Evolutionary conservation across 1,140 invertebrate genomes (phyloP), one percentile per base, ranked within the genome.

Genomic region (Sarcophaga peregrina): DNA sequence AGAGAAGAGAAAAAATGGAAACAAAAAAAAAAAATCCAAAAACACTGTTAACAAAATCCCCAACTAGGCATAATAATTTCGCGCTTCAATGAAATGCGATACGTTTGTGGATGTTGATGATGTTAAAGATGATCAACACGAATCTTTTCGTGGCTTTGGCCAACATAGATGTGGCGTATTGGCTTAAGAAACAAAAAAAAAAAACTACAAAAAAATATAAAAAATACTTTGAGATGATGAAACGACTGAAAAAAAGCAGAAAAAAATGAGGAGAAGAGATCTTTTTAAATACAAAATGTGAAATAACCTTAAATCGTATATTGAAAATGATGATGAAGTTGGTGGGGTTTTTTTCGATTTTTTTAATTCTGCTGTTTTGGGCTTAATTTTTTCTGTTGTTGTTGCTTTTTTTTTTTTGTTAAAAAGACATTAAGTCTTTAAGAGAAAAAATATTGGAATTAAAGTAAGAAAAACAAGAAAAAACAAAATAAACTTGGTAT

Each of bases 41-140:
- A 68, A 68, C 62, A 68, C 62, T 68, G 62, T 68, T 68, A 68
- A 50, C 47, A 52, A 78, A 78, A 78, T 78, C 75, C 75, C 47
- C 47, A 76, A 54, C 78, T 81, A 81, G 80, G 20, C 80, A 81
- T 81, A 58, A 81, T 81, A 81, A 81, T 81, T 81, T 81, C 58
- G 80, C 80, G 80, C 80, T 81, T 81, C 80, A 81, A 81, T 81
- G 80, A 81, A 81, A 81, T 81, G 80, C 80, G 80, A 81, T 81
- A 81, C 80, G 58, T 81, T 81, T 81, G 80, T 25, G 46, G 37
- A 45, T 76, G n/a, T 58, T 81, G 52, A 58, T 81, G 52, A 62
- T 58, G 80, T 81, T 78, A 78, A 78, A 78, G 75, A 78, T 78
- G 75, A 78, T 78, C 75, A 78, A 78, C 75, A 78, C 48, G 75